Evolutionary conservation across 2,113 vertebrate genomes (phyloP).

Genomic region (Odocoileus virginianus): DNA sequence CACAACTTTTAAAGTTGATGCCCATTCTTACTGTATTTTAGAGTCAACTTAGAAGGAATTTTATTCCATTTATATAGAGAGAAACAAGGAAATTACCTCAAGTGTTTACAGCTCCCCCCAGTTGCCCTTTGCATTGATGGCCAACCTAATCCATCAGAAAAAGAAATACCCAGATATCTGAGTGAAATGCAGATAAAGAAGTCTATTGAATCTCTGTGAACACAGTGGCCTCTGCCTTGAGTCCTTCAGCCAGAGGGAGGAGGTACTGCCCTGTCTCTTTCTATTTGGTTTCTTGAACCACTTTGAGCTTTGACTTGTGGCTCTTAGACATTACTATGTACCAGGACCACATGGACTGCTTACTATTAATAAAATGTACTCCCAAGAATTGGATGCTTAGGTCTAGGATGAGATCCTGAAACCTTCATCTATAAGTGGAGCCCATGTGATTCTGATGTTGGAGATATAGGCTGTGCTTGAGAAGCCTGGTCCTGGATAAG

Average conservation of each 20-base stretch:
- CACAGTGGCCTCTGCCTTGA: not conserved
- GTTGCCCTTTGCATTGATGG: not conserved
- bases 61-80: not conserved
- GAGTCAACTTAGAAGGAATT: not conserved
- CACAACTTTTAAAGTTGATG: not conserved
- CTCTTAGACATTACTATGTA: not conserved
- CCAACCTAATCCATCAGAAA: not conserved
- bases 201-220: not conserved
- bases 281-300: not conserved
- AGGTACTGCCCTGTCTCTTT: not conserved
- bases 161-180: not conserved
- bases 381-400: not conserved
- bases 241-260: not conserved
- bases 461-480: not conserved
- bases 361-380: not conserved
- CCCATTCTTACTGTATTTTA: not conserved
- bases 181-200: not conserved
- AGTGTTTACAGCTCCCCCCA: not conserved
- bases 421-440: not conserved
- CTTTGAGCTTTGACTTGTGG: not conserved
- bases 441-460: not conserved
- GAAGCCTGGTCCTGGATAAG: not conserved
- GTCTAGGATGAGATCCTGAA: not conserved
- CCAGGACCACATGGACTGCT: not conserved
- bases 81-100: not conserved